Base-by-base conservation (phyloP, 2,113 vertebrate species). In the Oncorhynchus keta region DNA sequence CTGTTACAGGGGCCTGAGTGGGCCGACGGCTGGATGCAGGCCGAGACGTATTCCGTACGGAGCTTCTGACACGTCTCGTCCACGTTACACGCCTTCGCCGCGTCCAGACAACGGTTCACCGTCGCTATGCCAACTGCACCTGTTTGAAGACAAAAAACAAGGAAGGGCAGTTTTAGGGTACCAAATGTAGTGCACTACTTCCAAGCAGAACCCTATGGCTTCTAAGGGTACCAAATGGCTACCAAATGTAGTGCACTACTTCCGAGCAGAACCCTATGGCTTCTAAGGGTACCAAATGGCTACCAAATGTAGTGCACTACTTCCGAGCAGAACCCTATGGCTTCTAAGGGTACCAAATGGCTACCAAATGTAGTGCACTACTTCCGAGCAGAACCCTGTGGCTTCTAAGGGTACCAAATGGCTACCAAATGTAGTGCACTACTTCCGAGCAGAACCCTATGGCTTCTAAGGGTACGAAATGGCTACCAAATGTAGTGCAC, bases 41-140 rank as follows among this genome's bases (percentile, higher is more conserved):
- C 81, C 0, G 94, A 96, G n/a, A 98, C 97, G 4, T 99, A 99
- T 68, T 97, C 95, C 0, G 95, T 96, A 3, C 97, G 94, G 51
- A 98, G 91, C 79, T 94, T 94, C 87, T 97, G 95, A 89, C 98
- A 99, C 14, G 89, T 92, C 89, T 95, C 94, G 0, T 99, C 95
- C 26, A 96, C 95, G 0, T 99, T 97, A 81, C 98, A 99, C 26
- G 97, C 96, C 75, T 99, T 97, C 82, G 97, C 97, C 0, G 98
- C 98, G 0, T 96, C 97, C 90, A 99, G 92, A 57, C 98, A 99
- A 14, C 95, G 95, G 88, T 99, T 99, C 77, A 93, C 94, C 13
- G 94, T 90, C 0, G 93, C 90, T 72, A 95, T 95, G 51, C 51
- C 51, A 55, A 18, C 80, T 96, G 95, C 0, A 95, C 94, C 1